Evolutionary conservation across 2,113 vertebrate genomes (phyloP).

Genomic region (Lepus europaeus): DNA sequence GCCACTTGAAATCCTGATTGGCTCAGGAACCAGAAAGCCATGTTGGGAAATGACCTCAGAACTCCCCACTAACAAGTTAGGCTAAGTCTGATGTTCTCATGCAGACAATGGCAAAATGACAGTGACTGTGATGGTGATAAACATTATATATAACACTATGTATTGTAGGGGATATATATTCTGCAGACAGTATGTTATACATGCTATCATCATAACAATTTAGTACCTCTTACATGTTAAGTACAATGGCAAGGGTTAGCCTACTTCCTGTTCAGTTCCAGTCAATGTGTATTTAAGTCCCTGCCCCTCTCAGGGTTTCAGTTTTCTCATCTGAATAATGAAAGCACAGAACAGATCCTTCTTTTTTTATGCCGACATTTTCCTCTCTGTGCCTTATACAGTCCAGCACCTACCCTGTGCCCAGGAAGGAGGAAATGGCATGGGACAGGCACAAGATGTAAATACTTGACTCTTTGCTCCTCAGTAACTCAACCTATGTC

Average conservation of each 20-base stretch:
- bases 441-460: not conserved
- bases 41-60: not conserved
- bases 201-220: not conserved
- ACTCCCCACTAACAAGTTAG: not conserved
- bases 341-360: conserved; percentile 55
- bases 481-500: not conserved
- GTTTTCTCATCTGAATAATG: conserved; percentile 44
- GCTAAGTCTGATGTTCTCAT: not conserved
- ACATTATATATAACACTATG: not conserved
- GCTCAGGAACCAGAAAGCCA: not conserved
- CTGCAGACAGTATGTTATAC: not conserved
- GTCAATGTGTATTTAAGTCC: not conserved
- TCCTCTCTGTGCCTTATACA: conserved; percentile 21
- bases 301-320: not conserved
- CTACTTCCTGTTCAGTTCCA: not conserved
- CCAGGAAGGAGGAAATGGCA: conserved; percentile 26
- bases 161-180: not conserved
- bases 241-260: not conserved
- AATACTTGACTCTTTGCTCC: not conserved
- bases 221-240: not conserved
- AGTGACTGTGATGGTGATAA: not conserved
- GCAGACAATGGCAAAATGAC: not conserved
- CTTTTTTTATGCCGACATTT: conserved; percentile 55
- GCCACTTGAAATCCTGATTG: not conserved
- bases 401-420: conserved; percentile 25